A percentile compares a stretch with the other conserved stretches of the same genome.
phyloP scores from a whole-genome alignment of 2,797 vertebrate genomes.

The Triplophysa yarkandensis region DNA sequence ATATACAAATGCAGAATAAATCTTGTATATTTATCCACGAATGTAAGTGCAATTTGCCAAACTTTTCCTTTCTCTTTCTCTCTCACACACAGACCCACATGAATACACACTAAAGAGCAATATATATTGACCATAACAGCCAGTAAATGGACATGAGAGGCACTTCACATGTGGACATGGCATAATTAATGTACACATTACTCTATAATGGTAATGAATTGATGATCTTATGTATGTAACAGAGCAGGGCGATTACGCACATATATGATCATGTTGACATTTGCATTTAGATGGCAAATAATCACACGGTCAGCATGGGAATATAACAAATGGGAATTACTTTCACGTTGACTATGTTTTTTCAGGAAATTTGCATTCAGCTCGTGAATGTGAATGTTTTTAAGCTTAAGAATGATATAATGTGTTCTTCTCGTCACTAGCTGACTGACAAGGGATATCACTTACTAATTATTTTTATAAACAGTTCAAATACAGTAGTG shows the following conservation, averaged over 20 bases:
- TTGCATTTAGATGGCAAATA: not conserved
- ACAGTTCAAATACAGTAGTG: not conserved
- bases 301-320: not conserved
- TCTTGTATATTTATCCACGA: too few relatives aligned
- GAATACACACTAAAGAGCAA: not conserved
- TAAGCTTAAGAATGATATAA: not conserved
- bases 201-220: constrained; percentile 14
- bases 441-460: constrained; percentile 10
- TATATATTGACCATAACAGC: not conserved
- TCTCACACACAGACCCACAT: not conserved
- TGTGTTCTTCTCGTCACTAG: constrained; percentile 3
- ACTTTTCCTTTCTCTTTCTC: too few relatives aligned
- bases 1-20: too few relatives aligned
- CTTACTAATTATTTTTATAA: constrained; percentile 6
- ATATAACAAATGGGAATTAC: constrained; percentile 11
- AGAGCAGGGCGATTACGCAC: not conserved
- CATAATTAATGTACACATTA: constrained; percentile 15
- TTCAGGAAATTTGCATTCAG: not conserved
- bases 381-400: not conserved
- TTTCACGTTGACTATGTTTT: too few relatives aligned
- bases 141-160: constrained; percentile 10
- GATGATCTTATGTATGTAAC: constrained; percentile 5
- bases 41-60: too few relatives aligned
- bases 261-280: constrained; percentile 5
- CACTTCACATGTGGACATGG: not conserved